Base-by-base conservation (phyloP, 1,140 invertebrate genomes). In the Aphaenogaster rudis region DNA sequence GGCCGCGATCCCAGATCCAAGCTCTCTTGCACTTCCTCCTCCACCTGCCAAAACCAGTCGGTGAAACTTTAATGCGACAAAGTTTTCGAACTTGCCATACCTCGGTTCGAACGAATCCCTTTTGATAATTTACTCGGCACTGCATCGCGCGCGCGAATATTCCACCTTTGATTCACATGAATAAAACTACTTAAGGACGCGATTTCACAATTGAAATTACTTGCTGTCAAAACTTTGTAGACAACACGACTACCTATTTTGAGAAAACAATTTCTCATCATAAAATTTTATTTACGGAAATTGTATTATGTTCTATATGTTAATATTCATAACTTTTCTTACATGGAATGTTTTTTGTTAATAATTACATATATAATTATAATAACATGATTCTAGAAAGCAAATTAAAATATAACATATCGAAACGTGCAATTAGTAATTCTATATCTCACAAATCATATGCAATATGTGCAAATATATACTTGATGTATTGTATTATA, bases 21-120 rank as follows among this genome's bases (percentile, higher is more conserved):
- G 6, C 21, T 52, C 36, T 39, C 64, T 67, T 63, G 2, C 45
- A 42, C 33, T 54, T 21, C 63, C 13, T 42, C n/a, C 61, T 21
- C 50, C 17, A 66, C 50, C 50, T 66, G 42, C 39, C 52, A 69
- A 86, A 86, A 86, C 66, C 66, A 86, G 54, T 86, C 76, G 66
- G 54, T 80, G 77, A 86, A 86, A 86, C 85, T 86, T 86, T 86
- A 86, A 86, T 80, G 76, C 64, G 76, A 86, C 76, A 80, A 86
- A 86, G 85, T 86, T 86, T 86, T 86, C 64, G 28, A 86, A 86
- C 63, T 86, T 86, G 28, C 63, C 74, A 69, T 79, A 86, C 52
- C n/a, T 80, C 61, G 79, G 45, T 13, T 48, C 52, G 28, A 63
- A 67, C n/a, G 28, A 76, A 67, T 39, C 36, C 3, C n/a, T n/a